phyloP scores from a whole-genome alignment of 2,888 invertebrate species.

The Xestia ashworthii region DNA sequence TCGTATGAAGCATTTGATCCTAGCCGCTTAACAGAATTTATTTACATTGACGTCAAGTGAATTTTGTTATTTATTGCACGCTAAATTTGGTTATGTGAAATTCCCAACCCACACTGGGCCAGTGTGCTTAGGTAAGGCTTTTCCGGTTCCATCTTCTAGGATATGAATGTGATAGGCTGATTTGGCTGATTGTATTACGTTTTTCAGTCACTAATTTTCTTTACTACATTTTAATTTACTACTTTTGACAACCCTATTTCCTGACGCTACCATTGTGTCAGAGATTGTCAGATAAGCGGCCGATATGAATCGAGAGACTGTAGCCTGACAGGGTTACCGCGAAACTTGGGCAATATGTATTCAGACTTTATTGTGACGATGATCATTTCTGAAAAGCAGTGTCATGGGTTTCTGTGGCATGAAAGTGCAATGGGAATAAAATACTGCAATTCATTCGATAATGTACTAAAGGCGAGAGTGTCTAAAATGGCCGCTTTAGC shows the following conservation, averaged over 20 bases:
- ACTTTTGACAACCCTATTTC: slow-evolving; percentile 34
- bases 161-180: no score
- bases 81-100: no score
- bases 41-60: no score
- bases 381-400: slow-evolving; percentile 26
- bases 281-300: slow-evolving; percentile 42
- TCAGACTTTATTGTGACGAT: slow-evolving; percentile 27
- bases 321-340: slow-evolving; percentile 38
- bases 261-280: slow-evolving; percentile 52
- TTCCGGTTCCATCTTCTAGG: no score
- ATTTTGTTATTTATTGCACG: no score
- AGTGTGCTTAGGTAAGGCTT: no score
- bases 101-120: no score
- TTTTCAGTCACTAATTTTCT: neutral
- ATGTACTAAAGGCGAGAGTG: neutral
- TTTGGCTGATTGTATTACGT: no score
- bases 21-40: no score
- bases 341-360: slow-evolving; percentile 32
- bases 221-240: neutral
- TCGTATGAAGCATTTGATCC: no score
- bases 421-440: slow-evolving; percentile 28
- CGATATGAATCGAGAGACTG: slow-evolving; percentile 50
- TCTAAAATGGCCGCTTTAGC: no score
- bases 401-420: slow-evolving; percentile 3
- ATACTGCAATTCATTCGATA: slow-evolving; percentile 26